A percentile compares a stretch with the other conserved stretches of the same genome.
phyloP scores from a whole-genome alignment of 2,113 vertebrate genomes.

The Laterallus jamaicensis region DNA sequence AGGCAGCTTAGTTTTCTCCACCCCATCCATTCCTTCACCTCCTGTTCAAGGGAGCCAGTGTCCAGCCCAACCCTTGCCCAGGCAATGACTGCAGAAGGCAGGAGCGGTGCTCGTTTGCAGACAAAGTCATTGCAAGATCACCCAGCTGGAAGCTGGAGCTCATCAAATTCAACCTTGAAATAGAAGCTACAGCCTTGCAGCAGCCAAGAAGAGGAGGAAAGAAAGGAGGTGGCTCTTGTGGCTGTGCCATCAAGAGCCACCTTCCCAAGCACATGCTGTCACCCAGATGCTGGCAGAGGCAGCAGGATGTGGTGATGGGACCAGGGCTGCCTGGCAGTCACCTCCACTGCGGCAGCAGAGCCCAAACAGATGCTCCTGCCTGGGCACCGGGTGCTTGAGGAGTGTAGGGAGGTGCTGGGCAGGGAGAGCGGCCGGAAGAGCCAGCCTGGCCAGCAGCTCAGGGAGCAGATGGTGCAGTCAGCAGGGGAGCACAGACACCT shows the following conservation, averaged over 20 bases:
- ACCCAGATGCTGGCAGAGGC: not conserved
- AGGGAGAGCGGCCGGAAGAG: not conserved
- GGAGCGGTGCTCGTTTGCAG: not conserved
- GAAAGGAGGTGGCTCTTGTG: not conserved
- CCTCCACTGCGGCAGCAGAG: not conserved
- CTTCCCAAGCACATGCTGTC: fast-evolving
- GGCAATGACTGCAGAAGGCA: fast-evolving
- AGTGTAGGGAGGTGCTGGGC: not conserved
- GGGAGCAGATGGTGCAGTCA: constrained; percentile 6
- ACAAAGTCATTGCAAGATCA: not conserved
- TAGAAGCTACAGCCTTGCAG: not conserved
- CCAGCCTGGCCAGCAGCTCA: not conserved
- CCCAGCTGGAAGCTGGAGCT: not conserved
- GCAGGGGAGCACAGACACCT: not conserved
- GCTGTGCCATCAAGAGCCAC: not conserved
- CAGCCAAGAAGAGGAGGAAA: not conserved
- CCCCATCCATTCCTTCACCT: not conserved
- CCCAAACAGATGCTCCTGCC: not conserved
- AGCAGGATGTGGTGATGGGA: fast-evolving
- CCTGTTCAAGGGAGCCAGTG: not conserved
- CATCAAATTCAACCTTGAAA: not conserved
- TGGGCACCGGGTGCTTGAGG: fast-evolving
- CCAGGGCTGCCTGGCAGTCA: not conserved
- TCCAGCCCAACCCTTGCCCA: not conserved
- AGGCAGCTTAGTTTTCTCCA: not conserved